These are phyloP conservation scores for Melanotaenia parkinsoni DNA, from an alignment of 2,797 vertebrate species.

Conservation along the genomic window DNA sequence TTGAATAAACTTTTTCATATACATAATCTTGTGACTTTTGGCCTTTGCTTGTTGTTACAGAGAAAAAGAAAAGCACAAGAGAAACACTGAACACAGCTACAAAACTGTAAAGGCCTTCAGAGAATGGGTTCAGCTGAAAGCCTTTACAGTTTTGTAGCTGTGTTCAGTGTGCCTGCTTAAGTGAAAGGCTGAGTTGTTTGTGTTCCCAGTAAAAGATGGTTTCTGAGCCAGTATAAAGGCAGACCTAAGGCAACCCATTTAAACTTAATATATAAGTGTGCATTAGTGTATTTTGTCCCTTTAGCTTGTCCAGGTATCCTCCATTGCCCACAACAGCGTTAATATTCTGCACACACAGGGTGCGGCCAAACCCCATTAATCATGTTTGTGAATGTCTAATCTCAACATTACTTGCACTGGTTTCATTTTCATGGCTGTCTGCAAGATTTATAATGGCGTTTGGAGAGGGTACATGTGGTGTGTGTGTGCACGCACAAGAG, in stretches of 20 bases:
- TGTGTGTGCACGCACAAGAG: slow-evolving; percentile 29
- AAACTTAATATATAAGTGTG: slow-evolving; percentile 29
- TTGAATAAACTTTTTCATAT: slow-evolving; percentile 29
- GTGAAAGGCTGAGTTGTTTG: slow-evolving; percentile 27
- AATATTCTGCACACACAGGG: slow-evolving; percentile 82
- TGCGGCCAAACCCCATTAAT: slow-evolving; percentile 81
- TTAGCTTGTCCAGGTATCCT: slow-evolving; percentile 62
- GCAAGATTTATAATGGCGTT: slow-evolving; percentile 85
- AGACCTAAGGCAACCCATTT: slow-evolving; percentile 44
- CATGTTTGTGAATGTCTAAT: slow-evolving; percentile 88
- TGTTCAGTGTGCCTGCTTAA: slow-evolving; percentile 27
- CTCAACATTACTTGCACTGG: slow-evolving; percentile 82
- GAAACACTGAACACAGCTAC: too few species aligned
- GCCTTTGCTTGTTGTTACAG: background rate
- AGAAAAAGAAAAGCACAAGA: background rate
- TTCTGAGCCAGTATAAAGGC: slow-evolving; percentile 31
- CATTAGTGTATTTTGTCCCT: slow-evolving; percentile 38
- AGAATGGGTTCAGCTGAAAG: slow-evolving; percentile 17
- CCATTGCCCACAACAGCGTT: slow-evolving; percentile 69
- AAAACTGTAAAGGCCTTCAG: too few species aligned
- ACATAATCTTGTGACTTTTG: slow-evolving; percentile 8
- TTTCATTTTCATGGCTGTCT: slow-evolving; percentile 86
- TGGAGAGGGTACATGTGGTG: slow-evolving; percentile 60
- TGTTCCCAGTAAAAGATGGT: slow-evolving; percentile 40
- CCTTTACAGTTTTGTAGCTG: slow-evolving; percentile 16